A percentile compares a stretch with the other conserved stretches of the same genome.
Conservation (phyloP, 2,113 vertebrate species). For the Gopherus evgoodei region DNA sequence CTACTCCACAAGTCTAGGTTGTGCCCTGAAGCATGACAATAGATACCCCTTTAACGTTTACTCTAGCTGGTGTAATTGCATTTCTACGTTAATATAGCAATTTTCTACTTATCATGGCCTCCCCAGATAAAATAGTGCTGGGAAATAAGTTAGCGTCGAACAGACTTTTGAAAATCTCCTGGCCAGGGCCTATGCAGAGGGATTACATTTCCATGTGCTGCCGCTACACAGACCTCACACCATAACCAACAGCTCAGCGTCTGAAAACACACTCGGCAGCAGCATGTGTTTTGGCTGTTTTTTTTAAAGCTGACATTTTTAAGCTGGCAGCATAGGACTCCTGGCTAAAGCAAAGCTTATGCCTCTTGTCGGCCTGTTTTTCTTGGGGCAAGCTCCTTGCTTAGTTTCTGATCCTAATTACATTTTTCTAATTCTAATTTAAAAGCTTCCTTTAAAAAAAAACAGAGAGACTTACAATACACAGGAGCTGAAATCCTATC, state of each 20-base stretch:
- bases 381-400: background rate
- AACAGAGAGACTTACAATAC: background rate
- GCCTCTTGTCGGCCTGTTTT: background rate
- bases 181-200: background rate
- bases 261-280: too few relatives aligned
- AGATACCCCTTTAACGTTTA: background rate
- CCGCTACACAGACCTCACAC: fast-evolving
- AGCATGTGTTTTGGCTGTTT: background rate
- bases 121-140: background rate
- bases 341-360: background rate
- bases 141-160: background rate
- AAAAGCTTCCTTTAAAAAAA: background rate
- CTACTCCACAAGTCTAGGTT: background rate
- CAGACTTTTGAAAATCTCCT: background rate
- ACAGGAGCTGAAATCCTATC: background rate
- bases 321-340: background rate
- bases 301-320: background rate
- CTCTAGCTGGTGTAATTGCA: background rate
- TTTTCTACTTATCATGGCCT: background rate
- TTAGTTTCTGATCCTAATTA: fast-evolving
- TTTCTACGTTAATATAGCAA: background rate
- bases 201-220: fast-evolving
- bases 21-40: background rate
- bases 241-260: background rate
- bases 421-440: background rate